phyloP scores from a whole-genome alignment of 1,140 invertebrate genomes.

The Leptinotarsa defecta region DNA sequence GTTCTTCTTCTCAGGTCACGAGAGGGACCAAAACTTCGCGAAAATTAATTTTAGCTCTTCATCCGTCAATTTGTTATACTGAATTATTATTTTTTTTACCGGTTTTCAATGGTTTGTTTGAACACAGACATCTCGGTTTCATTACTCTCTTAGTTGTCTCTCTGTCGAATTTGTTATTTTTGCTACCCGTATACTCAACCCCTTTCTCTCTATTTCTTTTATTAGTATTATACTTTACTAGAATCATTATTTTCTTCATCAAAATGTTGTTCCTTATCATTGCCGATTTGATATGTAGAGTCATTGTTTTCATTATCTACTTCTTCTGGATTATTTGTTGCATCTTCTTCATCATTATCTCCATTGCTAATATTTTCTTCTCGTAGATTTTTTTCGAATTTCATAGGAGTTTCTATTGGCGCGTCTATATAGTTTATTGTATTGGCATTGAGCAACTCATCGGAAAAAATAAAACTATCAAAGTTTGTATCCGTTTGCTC shows the following conservation, averaged over 20 bases:
- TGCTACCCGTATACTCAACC: not conserved
- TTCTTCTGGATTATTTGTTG: not conserved
- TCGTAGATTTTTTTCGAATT: not conserved
- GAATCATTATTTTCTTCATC: not conserved
- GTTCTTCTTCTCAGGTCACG: conserved; percentile 1
- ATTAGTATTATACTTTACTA: conserved; percentile 1
- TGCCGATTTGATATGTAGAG: too few relatives aligned
- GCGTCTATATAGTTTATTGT: too few relatives aligned
- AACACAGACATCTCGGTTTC: not conserved
- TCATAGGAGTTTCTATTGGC: too few relatives aligned
- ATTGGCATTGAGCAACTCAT: conserved; percentile 1
- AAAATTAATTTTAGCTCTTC: not conserved
- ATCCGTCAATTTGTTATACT: not conserved
- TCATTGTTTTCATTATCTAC: too few relatives aligned
- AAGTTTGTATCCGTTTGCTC: conserved; percentile 4
- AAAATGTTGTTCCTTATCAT: too few relatives aligned
- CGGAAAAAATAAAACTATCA: conserved; percentile 3
- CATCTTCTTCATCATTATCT: too few relatives aligned
- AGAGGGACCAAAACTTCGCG: not conserved
- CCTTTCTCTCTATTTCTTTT: not conserved
- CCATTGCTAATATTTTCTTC: too few relatives aligned
- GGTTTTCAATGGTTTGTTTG: conserved; percentile 9
- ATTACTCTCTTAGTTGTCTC: conserved; percentile 1
- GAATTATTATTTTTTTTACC: not conserved
- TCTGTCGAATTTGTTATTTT: not conserved